phyloP scores from a whole-genome alignment of 2,113 vertebrate genomes.

The Macquaria ambigua region DNA sequence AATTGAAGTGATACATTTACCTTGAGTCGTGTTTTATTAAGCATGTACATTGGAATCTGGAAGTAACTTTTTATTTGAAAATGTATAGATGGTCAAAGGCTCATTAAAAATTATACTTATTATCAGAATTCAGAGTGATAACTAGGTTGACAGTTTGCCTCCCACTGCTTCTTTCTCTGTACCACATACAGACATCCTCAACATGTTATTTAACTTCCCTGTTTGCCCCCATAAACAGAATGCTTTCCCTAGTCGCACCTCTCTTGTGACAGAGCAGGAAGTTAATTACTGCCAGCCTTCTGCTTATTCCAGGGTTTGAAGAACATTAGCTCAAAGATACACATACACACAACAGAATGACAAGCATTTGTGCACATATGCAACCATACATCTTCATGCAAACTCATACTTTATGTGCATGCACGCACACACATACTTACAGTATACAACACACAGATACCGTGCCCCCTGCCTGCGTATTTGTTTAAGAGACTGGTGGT shows the following conservation, averaged over 20 bases:
- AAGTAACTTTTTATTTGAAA: not conserved
- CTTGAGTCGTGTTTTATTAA: not conserved
- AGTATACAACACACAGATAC: constrained; percentile 12
- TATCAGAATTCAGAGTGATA: not conserved
- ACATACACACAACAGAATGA: constrained; percentile 9
- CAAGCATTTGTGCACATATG: constrained; percentile 2
- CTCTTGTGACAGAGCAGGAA: constrained; percentile 17
- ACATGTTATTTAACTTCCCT: constrained; percentile 5
- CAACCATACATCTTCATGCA: constrained; percentile 1
- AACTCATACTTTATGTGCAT: not conserved
- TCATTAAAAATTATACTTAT: not conserved
- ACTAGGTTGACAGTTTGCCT: not conserved
- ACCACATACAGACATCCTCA: not conserved
- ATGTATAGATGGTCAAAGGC: not conserved
- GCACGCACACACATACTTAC: not conserved
- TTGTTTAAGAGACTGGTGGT: constrained; percentile 76
- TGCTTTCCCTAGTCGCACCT: constrained; percentile 7
- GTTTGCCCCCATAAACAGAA: not conserved
- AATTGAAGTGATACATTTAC: not conserved
- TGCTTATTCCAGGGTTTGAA: constrained; percentile 15
- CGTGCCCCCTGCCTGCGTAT: constrained; percentile 56
- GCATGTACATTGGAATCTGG: not conserved
- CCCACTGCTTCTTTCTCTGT: not conserved
- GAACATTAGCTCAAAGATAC: constrained; percentile 19
- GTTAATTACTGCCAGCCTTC: constrained; percentile 17